Evolutionary conservation across 2,113 vertebrate genomes (phyloP).

Genomic region (Columba livia): DNA sequence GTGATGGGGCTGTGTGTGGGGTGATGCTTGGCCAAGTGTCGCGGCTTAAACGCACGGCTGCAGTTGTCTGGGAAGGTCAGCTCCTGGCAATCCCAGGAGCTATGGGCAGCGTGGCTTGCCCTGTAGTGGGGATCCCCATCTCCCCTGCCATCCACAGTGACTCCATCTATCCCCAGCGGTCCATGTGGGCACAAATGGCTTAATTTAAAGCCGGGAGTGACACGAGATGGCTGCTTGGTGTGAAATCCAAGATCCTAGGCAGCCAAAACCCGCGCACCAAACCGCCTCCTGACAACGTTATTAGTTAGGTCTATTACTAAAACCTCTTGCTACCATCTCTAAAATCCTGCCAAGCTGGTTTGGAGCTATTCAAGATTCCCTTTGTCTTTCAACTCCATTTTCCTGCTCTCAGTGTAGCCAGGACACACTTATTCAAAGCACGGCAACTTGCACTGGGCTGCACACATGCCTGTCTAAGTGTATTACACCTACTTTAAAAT

Average conservation of each 20-base stretch:
- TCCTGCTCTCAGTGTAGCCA: not conserved
- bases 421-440: not conserved
- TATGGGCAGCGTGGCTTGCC: not conserved
- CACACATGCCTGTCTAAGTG: conserved; percentile 34
- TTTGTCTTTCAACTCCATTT: conserved; percentile 41
- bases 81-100: not conserved
- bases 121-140: not conserved
- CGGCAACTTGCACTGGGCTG: not conserved
- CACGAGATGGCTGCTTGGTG: not conserved
- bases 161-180: not conserved
- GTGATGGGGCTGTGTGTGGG: not conserved
- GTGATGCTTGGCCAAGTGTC: not conserved
- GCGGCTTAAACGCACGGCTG: not conserved
- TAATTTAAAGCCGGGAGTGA: not conserved
- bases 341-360: conserved; percentile 61
- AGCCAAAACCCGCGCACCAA: not conserved
- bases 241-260: conserved; percentile 24
- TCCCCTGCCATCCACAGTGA: not conserved
- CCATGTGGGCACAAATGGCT: not conserved
- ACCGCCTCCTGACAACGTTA: not conserved
- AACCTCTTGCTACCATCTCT: conserved; percentile 36
- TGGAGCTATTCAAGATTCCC: conserved; percentile 46
- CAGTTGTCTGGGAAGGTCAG: not conserved
- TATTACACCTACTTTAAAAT: conserved; percentile 55
- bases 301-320: conserved; percentile 23